phyloP scores from a whole-genome alignment of 2,888 invertebrate genomes.

The Hedychridium roseum region DNA sequence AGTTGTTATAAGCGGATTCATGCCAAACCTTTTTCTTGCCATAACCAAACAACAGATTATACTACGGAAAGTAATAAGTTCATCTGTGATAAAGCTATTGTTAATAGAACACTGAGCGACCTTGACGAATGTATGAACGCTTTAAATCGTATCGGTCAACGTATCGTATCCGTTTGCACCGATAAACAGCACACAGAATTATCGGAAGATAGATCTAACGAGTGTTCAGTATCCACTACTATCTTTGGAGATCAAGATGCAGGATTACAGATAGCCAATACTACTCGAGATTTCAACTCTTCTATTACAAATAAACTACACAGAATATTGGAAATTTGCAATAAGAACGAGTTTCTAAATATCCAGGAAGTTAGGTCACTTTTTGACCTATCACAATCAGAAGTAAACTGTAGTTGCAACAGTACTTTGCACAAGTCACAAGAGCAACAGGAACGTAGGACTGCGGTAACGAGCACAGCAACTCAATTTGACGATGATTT shows the following conservation, averaged over 20 bases:
- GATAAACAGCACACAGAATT: slow-evolving; percentile 22
- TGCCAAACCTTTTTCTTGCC: slow-evolving; percentile 16
- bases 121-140: slow-evolving; percentile 29
- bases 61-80: slow-evolving; percentile 18
- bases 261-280: slow-evolving; percentile 11
- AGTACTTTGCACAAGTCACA: no score
- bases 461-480: no score
- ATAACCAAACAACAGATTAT: slow-evolving; percentile 11
- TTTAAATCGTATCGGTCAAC: slow-evolving; percentile 28
- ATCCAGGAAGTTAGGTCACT: no score
- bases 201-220: slow-evolving; percentile 16
- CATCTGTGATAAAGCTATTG: slow-evolving; percentile 27
- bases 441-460: no score
- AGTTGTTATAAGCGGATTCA: slow-evolving; percentile 12
- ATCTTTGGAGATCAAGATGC: slow-evolving; percentile 17
- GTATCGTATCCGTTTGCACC: slow-evolving; percentile 24
- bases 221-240: slow-evolving; percentile 33
- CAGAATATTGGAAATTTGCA: slow-evolving; percentile 18
- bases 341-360: slow-evolving; percentile 7
- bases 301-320: slow-evolving; percentile 13
- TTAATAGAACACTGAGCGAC: slow-evolving; percentile 24
- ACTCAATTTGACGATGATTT: no score
- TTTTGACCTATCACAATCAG: no score
- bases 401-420: no score
- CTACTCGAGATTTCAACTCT: slow-evolving; percentile 11